Conservation (phyloP, 1,140 invertebrate genomes). For the Drosophila mauritiana region DNA sequence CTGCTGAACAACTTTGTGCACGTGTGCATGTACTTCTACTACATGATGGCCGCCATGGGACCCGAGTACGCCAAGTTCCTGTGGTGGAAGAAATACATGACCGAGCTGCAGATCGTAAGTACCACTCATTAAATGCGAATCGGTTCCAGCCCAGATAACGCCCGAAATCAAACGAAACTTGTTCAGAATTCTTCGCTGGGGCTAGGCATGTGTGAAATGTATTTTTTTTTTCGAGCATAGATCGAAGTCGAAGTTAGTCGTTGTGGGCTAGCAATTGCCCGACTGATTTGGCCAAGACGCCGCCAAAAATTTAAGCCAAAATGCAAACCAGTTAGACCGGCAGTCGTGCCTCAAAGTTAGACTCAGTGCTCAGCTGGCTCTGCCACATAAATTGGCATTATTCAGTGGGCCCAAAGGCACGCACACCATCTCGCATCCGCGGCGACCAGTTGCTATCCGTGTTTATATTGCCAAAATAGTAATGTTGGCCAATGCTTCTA, state of each 20-base stretch:
- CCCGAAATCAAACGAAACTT: slow-evolving; percentile 53
- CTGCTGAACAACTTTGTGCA: slow-evolving; percentile 97
- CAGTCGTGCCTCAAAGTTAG: slow-evolving; percentile 33
- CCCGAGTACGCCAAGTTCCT: slow-evolving; percentile 95
- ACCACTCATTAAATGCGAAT: slow-evolving; percentile 56
- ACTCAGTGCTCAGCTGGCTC: slow-evolving; percentile 16
- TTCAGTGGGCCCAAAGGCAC: slow-evolving; percentile 53
- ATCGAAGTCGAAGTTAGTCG: slow-evolving; percentile 48
- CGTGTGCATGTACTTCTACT: slow-evolving; percentile 97
- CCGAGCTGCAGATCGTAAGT: slow-evolving; percentile 94
- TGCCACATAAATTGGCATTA: slow-evolving; percentile 71
- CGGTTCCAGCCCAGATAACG: slow-evolving; percentile 56
- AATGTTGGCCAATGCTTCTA: slow-evolving; percentile 74
- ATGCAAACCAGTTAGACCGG: slow-evolving; percentile 75
- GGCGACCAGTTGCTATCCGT: slow-evolving; percentile 37
- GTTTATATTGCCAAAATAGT: slow-evolving; percentile 38
- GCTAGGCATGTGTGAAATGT: slow-evolving; percentile 56
- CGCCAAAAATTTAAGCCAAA: slow-evolving; percentile 31
- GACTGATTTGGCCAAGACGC: slow-evolving; percentile 25
- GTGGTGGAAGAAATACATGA: slow-evolving; percentile 98
- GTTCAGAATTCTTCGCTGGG: slow-evolving; percentile 58
- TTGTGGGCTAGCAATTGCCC: slow-evolving; percentile 35
- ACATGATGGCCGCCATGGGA: slow-evolving; percentile 95
- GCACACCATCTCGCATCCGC: slow-evolving; percentile 37
- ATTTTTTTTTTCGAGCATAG: slow-evolving; percentile 50